These are phyloP conservation scores for Drosophila pseudoobscura DNA, from an alignment of 1,140 invertebrate species.

Conservation along the genomic window DNA sequence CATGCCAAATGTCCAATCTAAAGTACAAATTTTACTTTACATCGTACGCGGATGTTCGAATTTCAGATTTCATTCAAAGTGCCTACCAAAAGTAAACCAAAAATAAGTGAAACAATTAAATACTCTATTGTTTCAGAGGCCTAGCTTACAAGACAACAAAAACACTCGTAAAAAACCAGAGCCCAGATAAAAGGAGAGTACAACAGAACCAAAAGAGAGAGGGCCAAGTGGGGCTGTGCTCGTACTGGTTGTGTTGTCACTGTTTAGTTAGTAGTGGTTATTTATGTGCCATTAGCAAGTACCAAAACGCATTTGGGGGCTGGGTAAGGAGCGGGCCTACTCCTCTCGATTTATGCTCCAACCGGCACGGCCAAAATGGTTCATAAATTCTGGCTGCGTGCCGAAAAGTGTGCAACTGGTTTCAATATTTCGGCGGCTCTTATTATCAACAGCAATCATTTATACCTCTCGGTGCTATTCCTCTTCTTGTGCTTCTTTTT, in stretches of 20 bases:
- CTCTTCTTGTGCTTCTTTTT: conserved; percentile 8
- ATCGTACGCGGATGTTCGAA: too few relatives aligned
- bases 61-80: too few relatives aligned
- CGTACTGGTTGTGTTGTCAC: conserved; percentile 39
- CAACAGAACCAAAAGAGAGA: conserved; percentile 3
- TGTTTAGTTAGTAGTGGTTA: conserved; percentile 71
- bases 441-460: conserved; percentile 71
- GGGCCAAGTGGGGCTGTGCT: background rate
- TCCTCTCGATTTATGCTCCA: conserved; percentile 56
- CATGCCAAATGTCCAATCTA: too few relatives aligned
- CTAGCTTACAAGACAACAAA: background rate
- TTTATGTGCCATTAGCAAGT: conserved; percentile 75
- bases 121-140: too few relatives aligned
- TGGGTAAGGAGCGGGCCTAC: background rate
- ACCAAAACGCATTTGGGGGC: conserved; percentile 53
- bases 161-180: background rate
- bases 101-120: background rate
- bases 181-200: background rate
- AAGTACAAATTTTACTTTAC: too few relatives aligned
- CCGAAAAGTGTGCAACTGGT: conserved; percentile 73
- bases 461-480: conserved; percentile 45
- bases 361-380: conserved; percentile 47
- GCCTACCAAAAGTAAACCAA: too few relatives aligned
- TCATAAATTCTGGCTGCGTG: conserved; percentile 60
- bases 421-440: conserved; percentile 59